Evolutionary conservation across 2,797 vertebrate genomes (phyloP).

Genomic region (Ibycter americanus): DNA sequence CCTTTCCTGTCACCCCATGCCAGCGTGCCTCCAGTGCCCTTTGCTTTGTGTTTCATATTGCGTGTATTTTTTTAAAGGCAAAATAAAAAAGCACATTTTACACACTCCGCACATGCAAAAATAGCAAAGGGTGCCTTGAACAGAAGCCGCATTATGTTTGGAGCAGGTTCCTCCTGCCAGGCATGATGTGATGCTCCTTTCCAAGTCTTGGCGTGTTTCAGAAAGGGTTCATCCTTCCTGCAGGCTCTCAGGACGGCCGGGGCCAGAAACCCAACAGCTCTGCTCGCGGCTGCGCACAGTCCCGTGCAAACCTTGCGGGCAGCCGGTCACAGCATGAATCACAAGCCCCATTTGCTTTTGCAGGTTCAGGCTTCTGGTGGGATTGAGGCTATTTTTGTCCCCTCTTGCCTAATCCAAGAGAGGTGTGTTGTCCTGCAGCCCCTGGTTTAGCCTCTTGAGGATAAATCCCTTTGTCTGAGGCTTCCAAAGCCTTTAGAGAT

Average conservation of each 20-base stretch:
- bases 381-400: background rate
- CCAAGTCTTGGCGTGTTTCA: background rate
- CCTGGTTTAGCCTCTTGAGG: background rate
- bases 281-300: background rate
- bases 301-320: background rate
- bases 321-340: background rate
- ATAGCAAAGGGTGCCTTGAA: constrained; percentile 31
- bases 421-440: background rate
- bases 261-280: background rate
- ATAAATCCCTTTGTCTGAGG: background rate
- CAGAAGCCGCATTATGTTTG: constrained; percentile 14
- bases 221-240: constrained; percentile 33
- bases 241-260: background rate
- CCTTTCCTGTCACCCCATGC: background rate
- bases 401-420: background rate
- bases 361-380: background rate
- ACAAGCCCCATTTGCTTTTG: background rate
- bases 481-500: background rate
- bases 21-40: background rate
- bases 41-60: background rate
- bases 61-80: background rate
- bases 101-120: background rate
- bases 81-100: background rate
- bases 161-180: constrained; percentile 12
- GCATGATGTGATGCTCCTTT: background rate